Percentiles rank a stretch among this genome's conserved stretches.
Conservation (phyloP, 2,888 invertebrate species). For the Thymelicus acteon region DNA sequence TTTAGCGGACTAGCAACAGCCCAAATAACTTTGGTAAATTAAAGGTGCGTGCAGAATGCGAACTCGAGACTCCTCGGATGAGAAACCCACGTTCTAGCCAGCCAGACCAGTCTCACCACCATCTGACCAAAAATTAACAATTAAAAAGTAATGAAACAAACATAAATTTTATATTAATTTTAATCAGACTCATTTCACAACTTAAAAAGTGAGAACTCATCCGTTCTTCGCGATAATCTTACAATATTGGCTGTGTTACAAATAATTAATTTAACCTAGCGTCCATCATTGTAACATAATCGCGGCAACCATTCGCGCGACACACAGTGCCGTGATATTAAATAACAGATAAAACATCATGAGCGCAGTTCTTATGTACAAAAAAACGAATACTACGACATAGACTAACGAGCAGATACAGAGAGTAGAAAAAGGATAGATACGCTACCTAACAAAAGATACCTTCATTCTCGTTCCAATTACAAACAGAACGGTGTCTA, state of each 20-base stretch:
- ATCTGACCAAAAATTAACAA: too few relatives aligned
- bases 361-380: constrained; percentile 48
- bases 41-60: too few relatives aligned
- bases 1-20: too few relatives aligned
- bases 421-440: neutral
- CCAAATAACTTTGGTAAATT: too few relatives aligned
- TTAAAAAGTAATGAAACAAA: constrained; percentile 52
- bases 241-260: constrained; percentile 62
- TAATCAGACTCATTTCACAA: constrained; percentile 83
- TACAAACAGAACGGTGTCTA: neutral
- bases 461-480: too few relatives aligned
- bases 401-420: constrained; percentile 21
- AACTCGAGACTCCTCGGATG: too few relatives aligned
- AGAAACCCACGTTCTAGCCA: too few relatives aligned
- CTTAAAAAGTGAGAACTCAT: constrained; percentile 74
- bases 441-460: too few relatives aligned
- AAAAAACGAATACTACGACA: constrained; percentile 45
- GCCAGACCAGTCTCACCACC: too few relatives aligned
- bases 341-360: constrained; percentile 43
- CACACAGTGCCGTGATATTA: constrained; percentile 51
- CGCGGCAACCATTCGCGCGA: constrained; percentile 43
- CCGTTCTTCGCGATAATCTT: constrained; percentile 58
- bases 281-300: constrained; percentile 39
- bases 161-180: constrained; percentile 70
- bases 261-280: constrained; percentile 45